phyloP scores from a whole-genome alignment of 2,113 vertebrate genomes.

The Alouatta palliata region DNA sequence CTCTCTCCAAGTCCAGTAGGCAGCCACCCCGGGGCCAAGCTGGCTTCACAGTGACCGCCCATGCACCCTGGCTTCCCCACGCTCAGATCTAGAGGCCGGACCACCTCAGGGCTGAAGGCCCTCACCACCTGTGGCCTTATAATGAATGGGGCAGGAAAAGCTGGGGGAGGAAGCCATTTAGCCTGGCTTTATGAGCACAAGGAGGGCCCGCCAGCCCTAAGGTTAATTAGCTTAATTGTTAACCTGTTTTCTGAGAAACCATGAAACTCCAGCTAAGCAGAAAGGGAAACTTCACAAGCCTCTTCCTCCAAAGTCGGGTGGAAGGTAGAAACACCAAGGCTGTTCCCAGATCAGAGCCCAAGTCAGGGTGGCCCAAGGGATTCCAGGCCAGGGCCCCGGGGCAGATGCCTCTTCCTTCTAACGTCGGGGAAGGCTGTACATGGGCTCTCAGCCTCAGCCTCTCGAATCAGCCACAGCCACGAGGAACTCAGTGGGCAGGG shows the following conservation, averaged over 20 bases:
- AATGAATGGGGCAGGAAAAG: conserved; percentile 27
- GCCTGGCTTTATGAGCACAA: conserved; percentile 51
- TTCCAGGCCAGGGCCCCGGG: background rate
- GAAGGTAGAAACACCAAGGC: background rate
- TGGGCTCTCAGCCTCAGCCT: background rate
- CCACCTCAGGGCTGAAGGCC: background rate
- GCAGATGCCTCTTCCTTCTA: background rate
- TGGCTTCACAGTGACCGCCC: background rate
- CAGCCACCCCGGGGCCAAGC: background rate
- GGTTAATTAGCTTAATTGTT: conserved; percentile 83
- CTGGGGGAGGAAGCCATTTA: conserved; percentile 66
- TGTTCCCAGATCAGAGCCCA: background rate
- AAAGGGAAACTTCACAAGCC: conserved; percentile 63
- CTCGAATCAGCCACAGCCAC: background rate
- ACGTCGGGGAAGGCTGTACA: background rate
- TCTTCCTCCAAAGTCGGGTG: background rate
- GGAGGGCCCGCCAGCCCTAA: conserved; percentile 58
- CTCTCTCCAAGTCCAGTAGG: background rate
- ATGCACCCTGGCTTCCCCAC: background rate
- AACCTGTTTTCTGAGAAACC: conserved; percentile 80
- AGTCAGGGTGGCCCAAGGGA: accelerated
- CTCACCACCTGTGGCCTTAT: background rate
- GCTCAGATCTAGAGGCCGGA: background rate
- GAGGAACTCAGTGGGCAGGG: background rate
- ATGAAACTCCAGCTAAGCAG: conserved; percentile 60